phyloP scores from a whole-genome alignment of 2,113 vertebrate genomes.

The Anoplopoma fimbria region DNA sequence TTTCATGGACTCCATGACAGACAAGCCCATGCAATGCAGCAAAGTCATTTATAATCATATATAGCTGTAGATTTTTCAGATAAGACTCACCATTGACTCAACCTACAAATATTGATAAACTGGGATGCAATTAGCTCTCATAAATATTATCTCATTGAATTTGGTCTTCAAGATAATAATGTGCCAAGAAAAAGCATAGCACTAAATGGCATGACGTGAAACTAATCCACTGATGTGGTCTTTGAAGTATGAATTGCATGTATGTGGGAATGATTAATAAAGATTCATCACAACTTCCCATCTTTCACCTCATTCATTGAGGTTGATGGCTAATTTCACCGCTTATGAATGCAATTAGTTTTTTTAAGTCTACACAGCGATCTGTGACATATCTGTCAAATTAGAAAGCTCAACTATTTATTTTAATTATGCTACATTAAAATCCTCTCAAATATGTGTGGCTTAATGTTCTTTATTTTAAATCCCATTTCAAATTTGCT shows the following conservation, averaged over 20 bases:
- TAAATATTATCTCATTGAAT: conserved; percentile 16
- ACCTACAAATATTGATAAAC: conserved; percentile 26
- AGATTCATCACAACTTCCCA: not conserved
- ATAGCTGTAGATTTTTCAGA: conserved; percentile 19
- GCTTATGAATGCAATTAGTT: not conserved
- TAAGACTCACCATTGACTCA: conserved; percentile 12
- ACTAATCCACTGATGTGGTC: not conserved
- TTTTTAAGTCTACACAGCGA: not conserved
- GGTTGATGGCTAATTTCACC: not conserved
- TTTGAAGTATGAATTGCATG: not conserved
- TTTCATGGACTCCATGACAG: conserved; percentile 29
- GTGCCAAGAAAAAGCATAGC: not conserved
- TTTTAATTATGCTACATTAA: not conserved
- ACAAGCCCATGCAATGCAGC: not conserved
- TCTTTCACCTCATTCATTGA: not conserved
- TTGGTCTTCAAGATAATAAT: not conserved
- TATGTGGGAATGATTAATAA: not conserved
- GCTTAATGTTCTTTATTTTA: not conserved
- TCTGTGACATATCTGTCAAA: not conserved
- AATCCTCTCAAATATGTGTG: not conserved
- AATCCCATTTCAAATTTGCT: not conserved
- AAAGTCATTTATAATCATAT: conserved; percentile 12
- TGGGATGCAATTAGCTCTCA: conserved; percentile 9
- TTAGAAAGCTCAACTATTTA: not conserved
- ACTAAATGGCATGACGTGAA: not conserved